Conservation (phyloP, 1,140 invertebrate genomes). For the Euwallacea fornicatus region DNA sequence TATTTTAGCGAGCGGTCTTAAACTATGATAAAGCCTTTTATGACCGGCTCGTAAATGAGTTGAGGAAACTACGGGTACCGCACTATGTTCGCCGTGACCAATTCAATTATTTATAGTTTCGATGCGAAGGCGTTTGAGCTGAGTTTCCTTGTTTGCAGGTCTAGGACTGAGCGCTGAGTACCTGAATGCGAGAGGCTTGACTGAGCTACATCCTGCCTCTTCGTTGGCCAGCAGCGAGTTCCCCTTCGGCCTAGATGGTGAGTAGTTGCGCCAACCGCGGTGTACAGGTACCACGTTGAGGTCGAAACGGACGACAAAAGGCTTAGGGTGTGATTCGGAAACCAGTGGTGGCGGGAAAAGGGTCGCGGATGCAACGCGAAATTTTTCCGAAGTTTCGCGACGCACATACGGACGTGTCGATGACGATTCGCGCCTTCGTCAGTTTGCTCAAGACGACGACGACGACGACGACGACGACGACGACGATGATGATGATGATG, state of each 20-base stretch:
- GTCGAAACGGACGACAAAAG: background rate
- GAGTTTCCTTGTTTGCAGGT: constrained; percentile 57
- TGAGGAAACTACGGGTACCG: background rate
- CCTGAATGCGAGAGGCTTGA: constrained; percentile 66
- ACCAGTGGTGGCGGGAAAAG: background rate
- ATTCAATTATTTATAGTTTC: background rate
- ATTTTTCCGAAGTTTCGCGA: too few relatives aligned
- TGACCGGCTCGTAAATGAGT: background rate
- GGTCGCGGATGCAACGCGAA: too few relatives aligned
- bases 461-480: too few relatives aligned
- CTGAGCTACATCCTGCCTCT: constrained; percentile 70
- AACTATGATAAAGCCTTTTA: background rate
- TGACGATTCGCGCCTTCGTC: too few relatives aligned
- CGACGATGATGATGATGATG: too few relatives aligned
- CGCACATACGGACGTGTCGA: too few relatives aligned
- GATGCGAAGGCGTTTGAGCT: background rate
- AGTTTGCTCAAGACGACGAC: too few relatives aligned
- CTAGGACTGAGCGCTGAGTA: constrained; percentile 73
- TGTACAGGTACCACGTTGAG: background rate
- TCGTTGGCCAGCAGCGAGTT: constrained; percentile 75
- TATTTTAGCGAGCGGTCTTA: background rate
- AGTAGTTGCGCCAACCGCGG: constrained; percentile 44
- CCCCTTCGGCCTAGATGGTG: constrained; percentile 79
- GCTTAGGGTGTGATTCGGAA: background rate
- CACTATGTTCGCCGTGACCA: too few relatives aligned